Conservation (phyloP, 2,113 vertebrate genomes). For the Argyrosomus japonicus region DNA sequence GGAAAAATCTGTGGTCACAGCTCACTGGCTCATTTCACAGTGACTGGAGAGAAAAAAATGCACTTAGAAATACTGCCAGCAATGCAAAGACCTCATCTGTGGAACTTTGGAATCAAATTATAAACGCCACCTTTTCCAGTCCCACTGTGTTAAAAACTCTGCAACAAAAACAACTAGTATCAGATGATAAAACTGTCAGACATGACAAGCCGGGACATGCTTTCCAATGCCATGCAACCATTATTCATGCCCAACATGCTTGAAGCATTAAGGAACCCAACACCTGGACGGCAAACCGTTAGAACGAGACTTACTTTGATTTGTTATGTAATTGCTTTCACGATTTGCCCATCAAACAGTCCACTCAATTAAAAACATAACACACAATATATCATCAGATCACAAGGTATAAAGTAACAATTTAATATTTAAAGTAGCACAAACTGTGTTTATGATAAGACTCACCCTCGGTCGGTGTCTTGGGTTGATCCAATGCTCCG, state of each 20-base stretch:
- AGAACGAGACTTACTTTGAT: slow-evolving; percentile 69
- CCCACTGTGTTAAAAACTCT: neutral
- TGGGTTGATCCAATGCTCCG: slow-evolving; percentile 46
- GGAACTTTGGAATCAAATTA: neutral
- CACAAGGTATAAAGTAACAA: neutral
- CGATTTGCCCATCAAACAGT: slow-evolving; percentile 48
- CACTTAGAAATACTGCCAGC: neutral
- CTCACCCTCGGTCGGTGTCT: slow-evolving; percentile 61
- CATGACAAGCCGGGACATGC: slow-evolving; percentile 41
- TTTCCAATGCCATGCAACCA: slow-evolving; percentile 48
- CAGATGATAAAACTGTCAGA: neutral
- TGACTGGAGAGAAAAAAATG: neutral
- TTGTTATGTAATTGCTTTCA: slow-evolving; percentile 63
- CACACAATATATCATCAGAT: slow-evolving; percentile 45
- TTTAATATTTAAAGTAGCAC: neutral
- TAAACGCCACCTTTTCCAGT: neutral
- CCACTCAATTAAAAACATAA: slow-evolving; percentile 65
- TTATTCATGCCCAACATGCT: slow-evolving; percentile 35
- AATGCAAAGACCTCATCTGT: neutral
- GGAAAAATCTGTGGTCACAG: slow-evolving; percentile 44
- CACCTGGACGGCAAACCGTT: slow-evolving; percentile 28
- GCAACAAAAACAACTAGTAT: neutral
- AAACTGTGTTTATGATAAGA: neutral
- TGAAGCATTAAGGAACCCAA: slow-evolving; percentile 18
- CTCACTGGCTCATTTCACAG: slow-evolving; percentile 41